These are phyloP conservation scores for Labroides dimidiatus DNA, from an alignment of 2,797 vertebrate genomes.

Conservation along the genomic window DNA sequence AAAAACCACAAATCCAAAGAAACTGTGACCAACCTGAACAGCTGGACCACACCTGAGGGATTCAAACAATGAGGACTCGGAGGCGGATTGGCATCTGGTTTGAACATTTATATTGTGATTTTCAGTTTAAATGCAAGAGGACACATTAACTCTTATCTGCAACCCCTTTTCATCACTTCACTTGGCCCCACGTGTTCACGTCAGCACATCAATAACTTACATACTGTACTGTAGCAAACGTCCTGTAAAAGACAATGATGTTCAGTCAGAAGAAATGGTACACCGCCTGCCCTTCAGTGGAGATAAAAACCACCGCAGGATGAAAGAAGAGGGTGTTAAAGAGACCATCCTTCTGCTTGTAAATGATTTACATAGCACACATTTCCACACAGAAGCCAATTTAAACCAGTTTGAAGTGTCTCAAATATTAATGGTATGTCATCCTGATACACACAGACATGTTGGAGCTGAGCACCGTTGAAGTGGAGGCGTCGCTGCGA, in stretches of 20 bases:
- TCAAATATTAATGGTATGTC: constrained; percentile 51
- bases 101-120: constrained; percentile 84
- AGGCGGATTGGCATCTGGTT: constrained; percentile 62
- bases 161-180: constrained; percentile 67
- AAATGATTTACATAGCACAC: constrained; percentile 14
- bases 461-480: constrained; percentile 46
- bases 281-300: constrained; percentile 39
- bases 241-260: constrained; percentile 68
- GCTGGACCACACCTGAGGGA: neutral
- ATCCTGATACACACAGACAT: constrained; percentile 33
- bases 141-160: constrained; percentile 68
- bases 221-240: constrained; percentile 77
- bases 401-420: constrained; percentile 34
- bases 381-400: constrained; percentile 29
- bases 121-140: constrained; percentile 83
- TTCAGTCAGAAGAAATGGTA: constrained; percentile 62
- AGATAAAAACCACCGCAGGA: constrained; percentile 22
- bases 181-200: constrained; percentile 67
- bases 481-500: constrained; percentile 58
- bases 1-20: constrained; percentile 4
- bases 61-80: constrained; percentile 59
- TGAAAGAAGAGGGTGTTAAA: constrained; percentile 23
- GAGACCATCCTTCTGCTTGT: neutral
- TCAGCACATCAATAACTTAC: constrained; percentile 84
- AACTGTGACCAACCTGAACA: neutral